Base-by-base conservation (phyloP, 2,888 invertebrate genomes). In the Sycophila texana region DNA sequence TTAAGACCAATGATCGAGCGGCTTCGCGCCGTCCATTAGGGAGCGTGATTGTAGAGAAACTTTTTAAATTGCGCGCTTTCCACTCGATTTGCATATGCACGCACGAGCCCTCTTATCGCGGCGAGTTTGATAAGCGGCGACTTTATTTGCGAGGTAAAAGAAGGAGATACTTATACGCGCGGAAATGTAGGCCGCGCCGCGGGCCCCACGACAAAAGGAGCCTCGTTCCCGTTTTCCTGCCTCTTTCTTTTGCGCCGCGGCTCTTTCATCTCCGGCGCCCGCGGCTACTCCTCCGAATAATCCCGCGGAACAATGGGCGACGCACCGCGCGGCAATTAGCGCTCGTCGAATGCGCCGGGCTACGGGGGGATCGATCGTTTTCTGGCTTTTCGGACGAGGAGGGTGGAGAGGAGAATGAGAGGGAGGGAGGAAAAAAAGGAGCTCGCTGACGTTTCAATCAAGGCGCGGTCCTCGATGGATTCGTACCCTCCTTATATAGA, bases 1-100 rank as follows among this genome's bases (percentile, higher is more conserved):
- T 80, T 68, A 76, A n/a, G 51, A n/a, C 57, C 71, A 66, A 80
- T 77, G 77, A 80, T 80, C 65, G 66, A 60, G 77, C 80, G 71
- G 60, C 74, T 77, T 71, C 13, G 30, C 58, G 39, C 12, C 51
- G 20, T 47, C 22, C 26, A 79, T 75, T 72, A 75, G 58, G 30
- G 26, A 72, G 39, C 22, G 60, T 79, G 71, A 79, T 75, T 74
- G 10, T 67, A 72, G 55, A 72, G 61, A 79, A 79, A 66, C 26
- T 66, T 16, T 16, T 26, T 39, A 22, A 71, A 74, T 60, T 51
- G 51, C 39, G 14, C 20, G 30, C 63, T 71, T 74, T 65, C 55
- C 53, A 65, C 26, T 53, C n/a, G 65, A 71, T 66, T 75, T 60
- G 39, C 65, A 20, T 1, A 5, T 7, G 51, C 4, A 10, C 10